A percentile compares a stretch with the other conserved stretches of the same genome.
These are phyloP conservation scores for Xestobium rufovillosum DNA, from an alignment of 2,888 invertebrate species.

Conservation along the genomic window DNA sequence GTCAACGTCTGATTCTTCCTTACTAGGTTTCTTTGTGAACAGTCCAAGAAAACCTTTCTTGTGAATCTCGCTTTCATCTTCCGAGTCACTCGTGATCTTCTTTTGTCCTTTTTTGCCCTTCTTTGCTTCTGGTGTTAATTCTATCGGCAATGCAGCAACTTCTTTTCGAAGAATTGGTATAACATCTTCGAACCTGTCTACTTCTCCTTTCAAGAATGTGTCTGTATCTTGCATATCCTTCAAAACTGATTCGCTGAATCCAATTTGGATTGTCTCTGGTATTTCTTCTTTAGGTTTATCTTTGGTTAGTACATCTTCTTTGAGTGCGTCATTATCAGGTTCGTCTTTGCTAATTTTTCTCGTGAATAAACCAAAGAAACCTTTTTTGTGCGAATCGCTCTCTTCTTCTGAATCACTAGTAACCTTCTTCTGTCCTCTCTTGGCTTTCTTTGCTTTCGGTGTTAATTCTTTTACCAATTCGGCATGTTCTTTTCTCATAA, in stretches of 20 bases:
- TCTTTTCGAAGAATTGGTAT: too few relatives aligned
- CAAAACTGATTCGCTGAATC: constrained; percentile 17
- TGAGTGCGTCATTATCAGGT: too few relatives aligned
- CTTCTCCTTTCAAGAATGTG: constrained; percentile 24
- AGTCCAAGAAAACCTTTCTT: constrained; percentile 4
- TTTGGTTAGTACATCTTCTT: too few relatives aligned
- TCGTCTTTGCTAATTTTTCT: constrained; percentile 9
- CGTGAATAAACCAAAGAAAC: constrained; percentile 13
- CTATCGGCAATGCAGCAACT: too few relatives aligned
- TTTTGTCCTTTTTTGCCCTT: too few relatives aligned
- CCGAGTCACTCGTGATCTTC: too few relatives aligned
- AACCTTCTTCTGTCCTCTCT: constrained; percentile 7
- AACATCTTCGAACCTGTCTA: constrained; percentile 26
- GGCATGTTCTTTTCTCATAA: neutral
- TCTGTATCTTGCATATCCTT: constrained; percentile 22
- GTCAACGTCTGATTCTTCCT: neutral
- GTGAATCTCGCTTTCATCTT: constrained; percentile 10
- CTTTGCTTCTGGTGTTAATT: too few relatives aligned
- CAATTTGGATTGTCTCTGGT: constrained; percentile 2
- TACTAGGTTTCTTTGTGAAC: neutral
- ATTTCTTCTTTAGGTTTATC: too few relatives aligned
- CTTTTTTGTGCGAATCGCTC: constrained; percentile 10
- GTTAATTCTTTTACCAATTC: neutral
- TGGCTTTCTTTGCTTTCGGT: neutral
- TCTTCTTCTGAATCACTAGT: constrained; percentile 7